Evolutionary conservation across 2,888 invertebrate genomes (phyloP).

Genomic region (Archips xylosteana): DNA sequence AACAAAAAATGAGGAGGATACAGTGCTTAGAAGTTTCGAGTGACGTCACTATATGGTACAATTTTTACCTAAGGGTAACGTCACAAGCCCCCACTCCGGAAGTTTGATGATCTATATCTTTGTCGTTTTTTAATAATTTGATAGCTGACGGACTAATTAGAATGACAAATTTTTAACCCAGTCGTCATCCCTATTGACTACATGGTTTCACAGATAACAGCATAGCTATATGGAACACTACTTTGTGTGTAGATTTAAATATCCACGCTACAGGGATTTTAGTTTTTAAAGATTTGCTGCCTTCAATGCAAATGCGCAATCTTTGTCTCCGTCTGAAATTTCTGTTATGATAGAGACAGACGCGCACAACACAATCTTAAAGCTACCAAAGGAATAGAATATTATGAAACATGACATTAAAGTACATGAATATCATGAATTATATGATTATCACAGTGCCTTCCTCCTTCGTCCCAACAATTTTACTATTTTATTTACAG

Average conservation of each 20-base stretch:
- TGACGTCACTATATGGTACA: too few species aligned
- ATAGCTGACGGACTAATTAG: too few species aligned
- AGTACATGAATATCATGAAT: slow-evolving; percentile 54
- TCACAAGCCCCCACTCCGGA: too few species aligned
- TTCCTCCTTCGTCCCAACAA: slow-evolving; percentile 57
- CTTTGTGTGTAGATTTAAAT: not conserved
- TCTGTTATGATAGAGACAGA: slow-evolving; percentile 22
- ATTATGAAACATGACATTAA: slow-evolving; percentile 30
- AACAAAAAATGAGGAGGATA: too few species aligned
- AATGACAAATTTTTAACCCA: too few species aligned
- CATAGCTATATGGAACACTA: not conserved
- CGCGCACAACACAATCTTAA: slow-evolving; percentile 18
- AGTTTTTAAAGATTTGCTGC: not conserved
- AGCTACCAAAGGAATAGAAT: slow-evolving; percentile 21
- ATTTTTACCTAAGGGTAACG: too few species aligned
- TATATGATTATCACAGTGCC: slow-evolving; percentile 76
- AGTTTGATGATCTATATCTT: too few species aligned
- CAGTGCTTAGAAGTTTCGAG: too few species aligned
- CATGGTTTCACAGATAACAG: not conserved
- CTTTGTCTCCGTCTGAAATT: slow-evolving; percentile 4
- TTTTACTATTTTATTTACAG: slow-evolving; percentile 49
- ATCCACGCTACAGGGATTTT: not conserved
- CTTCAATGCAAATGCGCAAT: not conserved
- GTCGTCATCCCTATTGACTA: too few species aligned
- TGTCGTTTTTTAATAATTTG: too few species aligned